Evolutionary conservation across 2,113 vertebrate genomes (phyloP).

Genomic region (Meleagris gallopavo): DNA sequence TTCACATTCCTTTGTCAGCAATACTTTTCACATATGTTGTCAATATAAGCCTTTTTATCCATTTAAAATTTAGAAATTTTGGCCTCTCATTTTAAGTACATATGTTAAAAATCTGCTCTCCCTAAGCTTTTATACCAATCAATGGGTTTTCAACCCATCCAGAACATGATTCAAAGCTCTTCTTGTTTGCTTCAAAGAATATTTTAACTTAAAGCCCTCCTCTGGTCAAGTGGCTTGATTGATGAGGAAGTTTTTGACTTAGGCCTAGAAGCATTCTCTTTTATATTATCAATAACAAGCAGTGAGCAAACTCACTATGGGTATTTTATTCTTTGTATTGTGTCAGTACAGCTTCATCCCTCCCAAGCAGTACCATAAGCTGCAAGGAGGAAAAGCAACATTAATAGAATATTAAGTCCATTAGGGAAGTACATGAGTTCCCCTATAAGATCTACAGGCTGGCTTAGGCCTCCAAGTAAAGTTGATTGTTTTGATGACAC

Average conservation of each 20-base stretch:
- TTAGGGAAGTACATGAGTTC: not conserved
- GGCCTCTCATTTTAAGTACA: not conserved
- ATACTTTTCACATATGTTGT: not conserved
- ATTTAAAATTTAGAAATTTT: not conserved
- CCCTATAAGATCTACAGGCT: not conserved
- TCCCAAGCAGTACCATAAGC: not conserved
- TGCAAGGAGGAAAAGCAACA: not conserved
- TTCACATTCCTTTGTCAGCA: not conserved
- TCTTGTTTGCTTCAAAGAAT: not conserved
- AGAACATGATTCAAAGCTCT: not conserved
- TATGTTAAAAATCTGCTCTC: not conserved
- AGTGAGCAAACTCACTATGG: not conserved
- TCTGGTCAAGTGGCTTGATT: not conserved
- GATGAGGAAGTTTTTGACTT: not conserved
- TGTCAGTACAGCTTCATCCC: not conserved
- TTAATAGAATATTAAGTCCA: not conserved
- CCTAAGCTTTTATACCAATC: not conserved
- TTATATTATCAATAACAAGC: not conserved
- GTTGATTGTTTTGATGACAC: not conserved
- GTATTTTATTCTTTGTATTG: not conserved
- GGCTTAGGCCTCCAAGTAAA: not conserved
- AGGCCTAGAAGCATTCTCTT: not conserved
- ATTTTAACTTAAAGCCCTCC: not conserved
- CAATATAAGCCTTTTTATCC: not conserved
- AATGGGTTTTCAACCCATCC: not conserved